Evolutionary conservation across 2,888 invertebrate species (phyloP).

Genomic region (Tetrapedia diversipes): DNA sequence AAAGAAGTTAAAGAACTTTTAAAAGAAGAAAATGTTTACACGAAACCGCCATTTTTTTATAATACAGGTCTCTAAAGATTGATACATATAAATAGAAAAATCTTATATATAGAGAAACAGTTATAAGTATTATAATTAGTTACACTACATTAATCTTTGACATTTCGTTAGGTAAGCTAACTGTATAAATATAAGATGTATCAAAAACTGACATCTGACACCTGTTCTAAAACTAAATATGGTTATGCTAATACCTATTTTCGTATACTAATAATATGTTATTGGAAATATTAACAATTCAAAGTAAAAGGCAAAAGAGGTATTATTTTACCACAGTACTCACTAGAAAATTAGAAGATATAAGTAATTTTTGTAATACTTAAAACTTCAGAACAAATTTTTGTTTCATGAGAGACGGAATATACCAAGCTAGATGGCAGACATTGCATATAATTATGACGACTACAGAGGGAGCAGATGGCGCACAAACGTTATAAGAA

Average conservation of each 20-base stretch:
- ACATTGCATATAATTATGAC: background rate
- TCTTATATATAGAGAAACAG: background rate
- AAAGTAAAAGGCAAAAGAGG: background rate
- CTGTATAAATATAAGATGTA: constrained; percentile 12
- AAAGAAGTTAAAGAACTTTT: background rate
- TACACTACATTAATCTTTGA: background rate
- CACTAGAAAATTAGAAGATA: constrained; percentile 46
- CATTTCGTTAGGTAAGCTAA: background rate
- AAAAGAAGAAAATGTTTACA: constrained; percentile 35
- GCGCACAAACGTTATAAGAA: too few relatives aligned
- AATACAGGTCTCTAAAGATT: constrained; percentile 28
- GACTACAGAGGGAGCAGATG: too few relatives aligned
- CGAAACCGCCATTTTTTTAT: constrained; percentile 47
- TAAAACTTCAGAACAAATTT: constrained; percentile 57
- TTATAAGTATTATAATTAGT: background rate
- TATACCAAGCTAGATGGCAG: constrained; percentile 46
- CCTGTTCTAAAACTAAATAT: constrained; percentile 50
- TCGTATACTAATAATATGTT: background rate
- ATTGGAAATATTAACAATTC: background rate
- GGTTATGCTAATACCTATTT: constrained; percentile 25
- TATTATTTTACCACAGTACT: constrained; percentile 31
- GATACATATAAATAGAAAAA: constrained; percentile 23
- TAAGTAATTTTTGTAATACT: constrained; percentile 42
- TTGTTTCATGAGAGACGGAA: constrained; percentile 43
- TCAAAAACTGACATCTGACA: constrained; percentile 57